phyloP scores from a whole-genome alignment of 1,140 invertebrate species.

The Listronotus oregonensis region DNA sequence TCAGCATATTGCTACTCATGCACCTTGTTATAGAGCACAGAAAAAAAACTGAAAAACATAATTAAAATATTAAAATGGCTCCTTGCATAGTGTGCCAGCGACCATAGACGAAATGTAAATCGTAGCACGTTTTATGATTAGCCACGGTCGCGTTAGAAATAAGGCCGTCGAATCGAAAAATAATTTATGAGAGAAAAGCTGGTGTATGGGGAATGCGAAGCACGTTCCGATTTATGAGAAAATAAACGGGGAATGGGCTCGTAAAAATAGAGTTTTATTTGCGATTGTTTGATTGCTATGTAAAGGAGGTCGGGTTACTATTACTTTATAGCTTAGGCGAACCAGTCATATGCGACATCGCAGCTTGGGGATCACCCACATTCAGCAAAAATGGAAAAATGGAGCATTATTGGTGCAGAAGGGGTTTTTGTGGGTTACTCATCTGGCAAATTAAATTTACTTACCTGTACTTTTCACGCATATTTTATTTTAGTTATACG shows the following conservation, averaged over 20 bases:
- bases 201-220: slow-evolving; percentile 9
- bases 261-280: slow-evolving; percentile 24
- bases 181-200: slow-evolving; percentile 34
- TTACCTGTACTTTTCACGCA: too few relatives aligned
- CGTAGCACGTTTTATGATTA: slow-evolving; percentile 29
- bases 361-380: background rate
- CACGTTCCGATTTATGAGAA: slow-evolving; percentile 24
- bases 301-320: slow-evolving; percentile 18
- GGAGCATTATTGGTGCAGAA: background rate
- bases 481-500: too few relatives aligned
- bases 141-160: slow-evolving; percentile 29
- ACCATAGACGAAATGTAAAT: slow-evolving; percentile 17
- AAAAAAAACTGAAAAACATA: background rate
- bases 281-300: slow-evolving; percentile 7
- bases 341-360: too few relatives aligned
- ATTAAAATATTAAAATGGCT: slow-evolving; percentile 5
- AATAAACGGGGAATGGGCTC: slow-evolving; percentile 28
- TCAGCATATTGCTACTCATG: too few relatives aligned
- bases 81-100: slow-evolving; percentile 3
- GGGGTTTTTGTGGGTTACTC: too few relatives aligned
- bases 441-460: too few relatives aligned
- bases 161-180: slow-evolving; percentile 26
- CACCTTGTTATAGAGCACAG: too few relatives aligned
- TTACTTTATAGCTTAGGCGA: background rate
- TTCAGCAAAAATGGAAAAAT: background rate